Percentiles rank a stretch among this genome's conserved stretches.
These are phyloP conservation scores for Lasioglossum calceatum DNA, from an alignment of 2,888 invertebrate species.

Conservation along the genomic window DNA sequence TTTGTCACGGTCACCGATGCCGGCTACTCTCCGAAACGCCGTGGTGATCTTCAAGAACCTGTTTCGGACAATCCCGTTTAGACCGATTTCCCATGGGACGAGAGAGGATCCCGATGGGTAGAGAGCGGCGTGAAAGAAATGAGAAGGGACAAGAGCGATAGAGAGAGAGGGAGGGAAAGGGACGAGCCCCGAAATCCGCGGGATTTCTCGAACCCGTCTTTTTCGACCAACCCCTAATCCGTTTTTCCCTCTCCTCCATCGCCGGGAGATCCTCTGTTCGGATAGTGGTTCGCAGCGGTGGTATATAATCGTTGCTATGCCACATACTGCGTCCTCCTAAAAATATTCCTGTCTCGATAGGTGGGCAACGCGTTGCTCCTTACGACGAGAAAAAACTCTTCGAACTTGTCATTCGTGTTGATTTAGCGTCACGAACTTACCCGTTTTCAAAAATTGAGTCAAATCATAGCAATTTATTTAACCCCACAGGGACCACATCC, in stretches of 20 bases:
- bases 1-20: conserved; percentile 67
- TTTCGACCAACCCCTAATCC: conserved; percentile 71
- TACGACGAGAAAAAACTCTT: not conserved
- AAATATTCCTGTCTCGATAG: conserved; percentile 59
- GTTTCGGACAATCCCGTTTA: conserved; percentile 70
- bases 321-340: conserved; percentile 56
- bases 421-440: not conserved
- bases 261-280: conserved; percentile 52
- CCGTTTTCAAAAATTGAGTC: not conserved
- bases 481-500: too few species aligned
- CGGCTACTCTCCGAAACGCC: conserved; percentile 56
- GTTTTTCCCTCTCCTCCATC: conserved; percentile 56
- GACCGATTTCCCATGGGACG: conserved; percentile 71
- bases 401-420: too few species aligned
- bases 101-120: conserved; percentile 53
- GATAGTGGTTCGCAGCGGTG: conserved; percentile 69
- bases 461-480: too few species aligned
- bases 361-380: not conserved
- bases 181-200: conserved; percentile 65
- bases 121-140: conserved; percentile 27
- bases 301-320: conserved; percentile 58
- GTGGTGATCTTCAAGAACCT: conserved; percentile 67
- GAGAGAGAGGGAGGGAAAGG: not conserved
- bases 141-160: conserved; percentile 14
- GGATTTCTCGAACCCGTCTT: conserved; percentile 70